Evolutionary conservation across 92 coral and sea anemone species (phyloP).

Genomic region (Hydrozoanthus gracilis): DNA sequence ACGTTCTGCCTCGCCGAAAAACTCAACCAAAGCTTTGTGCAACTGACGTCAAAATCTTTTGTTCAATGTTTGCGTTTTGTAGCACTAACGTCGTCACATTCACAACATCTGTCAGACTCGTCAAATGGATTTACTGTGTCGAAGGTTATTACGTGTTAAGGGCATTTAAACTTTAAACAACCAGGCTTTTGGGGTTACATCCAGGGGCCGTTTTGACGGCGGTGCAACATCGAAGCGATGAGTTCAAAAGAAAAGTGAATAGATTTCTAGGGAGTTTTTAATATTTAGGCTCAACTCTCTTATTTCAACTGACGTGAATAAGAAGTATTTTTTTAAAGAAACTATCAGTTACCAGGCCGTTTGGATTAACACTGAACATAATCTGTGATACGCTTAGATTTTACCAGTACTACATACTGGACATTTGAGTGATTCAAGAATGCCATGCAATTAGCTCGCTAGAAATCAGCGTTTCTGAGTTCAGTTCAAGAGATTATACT

Average conservation of each 20-base stretch:
- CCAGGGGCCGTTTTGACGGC: neutral
- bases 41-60: neutral
- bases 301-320: too few species aligned
- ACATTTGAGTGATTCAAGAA: too few species aligned
- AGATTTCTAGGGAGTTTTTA: neutral
- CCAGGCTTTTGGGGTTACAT: slow-evolving; percentile 11
- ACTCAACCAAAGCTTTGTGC: neutral
- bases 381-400: too few species aligned
- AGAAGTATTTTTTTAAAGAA: too few species aligned
- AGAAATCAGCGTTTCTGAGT: too few species aligned
- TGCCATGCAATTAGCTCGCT: too few species aligned
- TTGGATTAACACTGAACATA: too few species aligned
- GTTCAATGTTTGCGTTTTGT: neutral
- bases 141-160: neutral
- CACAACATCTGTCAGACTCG: neutral
- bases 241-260: neutral
- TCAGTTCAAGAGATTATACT: too few species aligned
- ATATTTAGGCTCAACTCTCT: neutral
- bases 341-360: too few species aligned
- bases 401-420: too few species aligned
- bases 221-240: neutral
- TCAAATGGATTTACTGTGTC: neutral
- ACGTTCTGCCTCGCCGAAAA: neutral
- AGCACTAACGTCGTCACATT: neutral
- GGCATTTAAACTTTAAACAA: slow-evolving; percentile 7